Conservation (phyloP, 2,797 vertebrate genomes). For the Aphelocoma californica region DNA sequence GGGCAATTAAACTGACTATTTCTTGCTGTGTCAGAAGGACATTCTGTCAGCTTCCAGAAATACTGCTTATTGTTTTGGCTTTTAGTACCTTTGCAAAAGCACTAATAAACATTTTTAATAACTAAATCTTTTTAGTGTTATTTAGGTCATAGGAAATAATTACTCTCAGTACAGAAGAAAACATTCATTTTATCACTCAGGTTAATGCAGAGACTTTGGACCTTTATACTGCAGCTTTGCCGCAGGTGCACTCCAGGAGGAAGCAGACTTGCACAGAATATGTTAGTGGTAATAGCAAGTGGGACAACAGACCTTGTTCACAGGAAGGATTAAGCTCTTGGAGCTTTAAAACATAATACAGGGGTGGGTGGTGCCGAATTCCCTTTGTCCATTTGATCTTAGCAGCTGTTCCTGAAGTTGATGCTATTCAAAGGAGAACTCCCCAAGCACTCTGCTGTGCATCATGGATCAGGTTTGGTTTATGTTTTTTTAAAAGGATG, state of each 20-base stretch:
- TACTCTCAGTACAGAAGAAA: not conserved
- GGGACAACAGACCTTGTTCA: not conserved
- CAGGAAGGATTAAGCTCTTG: conserved; percentile 28
- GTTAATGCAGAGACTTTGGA: not conserved
- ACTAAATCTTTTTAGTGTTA: not conserved
- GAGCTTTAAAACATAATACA: conserved; percentile 65
- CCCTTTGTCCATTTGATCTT: conserved; percentile 68
- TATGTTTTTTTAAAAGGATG: not conserved
- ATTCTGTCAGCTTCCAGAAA: not conserved
- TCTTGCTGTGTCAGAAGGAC: not conserved
- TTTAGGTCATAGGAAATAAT: not conserved
- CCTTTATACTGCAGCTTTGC: not conserved
- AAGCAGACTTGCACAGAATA: not conserved
- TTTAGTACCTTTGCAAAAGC: not conserved
- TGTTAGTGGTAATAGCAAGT: not conserved
- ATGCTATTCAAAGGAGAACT: conserved; percentile 60
- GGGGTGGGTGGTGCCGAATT: conserved; percentile 37
- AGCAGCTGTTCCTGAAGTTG: conserved; percentile 73
- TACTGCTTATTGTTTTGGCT: not conserved
- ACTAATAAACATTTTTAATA: not conserved
- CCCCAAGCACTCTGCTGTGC: conserved; percentile 47
- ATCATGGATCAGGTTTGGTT: not conserved
- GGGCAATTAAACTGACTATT: not conserved
- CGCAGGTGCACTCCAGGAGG: not conserved
- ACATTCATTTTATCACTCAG: not conserved